These are phyloP conservation scores for Sebastes goodei DNA, from an alignment of 2,797 vertebrate genomes.

Conservation along the genomic window DNA sequence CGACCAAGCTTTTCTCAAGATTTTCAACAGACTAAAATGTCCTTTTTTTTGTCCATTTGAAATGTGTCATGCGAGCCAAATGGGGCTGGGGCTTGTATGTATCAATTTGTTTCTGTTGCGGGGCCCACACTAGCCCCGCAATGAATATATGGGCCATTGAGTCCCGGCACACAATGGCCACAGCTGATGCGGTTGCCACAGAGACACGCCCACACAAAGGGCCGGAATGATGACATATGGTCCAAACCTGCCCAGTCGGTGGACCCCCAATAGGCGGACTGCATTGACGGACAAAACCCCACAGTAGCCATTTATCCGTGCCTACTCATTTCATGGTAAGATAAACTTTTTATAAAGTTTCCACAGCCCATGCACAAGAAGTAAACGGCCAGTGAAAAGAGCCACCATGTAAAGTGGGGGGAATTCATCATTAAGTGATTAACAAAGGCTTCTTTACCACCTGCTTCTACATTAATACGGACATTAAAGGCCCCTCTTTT, in stretches of 20 bases:
- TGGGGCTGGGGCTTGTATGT: conserved; percentile 88
- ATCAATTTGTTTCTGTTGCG: conserved; percentile 97
- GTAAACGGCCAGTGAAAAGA: conserved; percentile 81
- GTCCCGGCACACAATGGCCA: conserved; percentile 84
- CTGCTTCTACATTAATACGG: conserved; percentile 85
- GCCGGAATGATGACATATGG: conserved; percentile 95
- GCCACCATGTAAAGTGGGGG: conserved; percentile 84
- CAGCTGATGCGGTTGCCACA: conserved; percentile 91
- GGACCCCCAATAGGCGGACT: conserved; percentile 85
- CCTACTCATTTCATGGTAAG: conserved; percentile 87
- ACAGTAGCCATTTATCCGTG: conserved; percentile 83
- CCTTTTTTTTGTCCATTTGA: conserved; percentile 89
- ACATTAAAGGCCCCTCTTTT: conserved; percentile 76
- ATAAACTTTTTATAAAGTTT: conserved; percentile 88
- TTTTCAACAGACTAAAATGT: conserved; percentile 91
- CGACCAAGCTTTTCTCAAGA: conserved; percentile 91
- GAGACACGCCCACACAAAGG: conserved; percentile 86
- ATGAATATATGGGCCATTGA: conserved; percentile 94
- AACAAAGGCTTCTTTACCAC: conserved; percentile 86
- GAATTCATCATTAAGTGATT: conserved; percentile 88
- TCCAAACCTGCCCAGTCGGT: conserved; percentile 85
- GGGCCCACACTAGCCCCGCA: conserved; percentile 81
- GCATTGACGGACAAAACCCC: conserved; percentile 84
- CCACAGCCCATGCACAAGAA: conserved; percentile 74
- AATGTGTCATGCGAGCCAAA: conserved; percentile 88